phyloP scores from a whole-genome alignment of 2,888 invertebrate genomes.

The Drosophila neoperkinsi region DNA sequence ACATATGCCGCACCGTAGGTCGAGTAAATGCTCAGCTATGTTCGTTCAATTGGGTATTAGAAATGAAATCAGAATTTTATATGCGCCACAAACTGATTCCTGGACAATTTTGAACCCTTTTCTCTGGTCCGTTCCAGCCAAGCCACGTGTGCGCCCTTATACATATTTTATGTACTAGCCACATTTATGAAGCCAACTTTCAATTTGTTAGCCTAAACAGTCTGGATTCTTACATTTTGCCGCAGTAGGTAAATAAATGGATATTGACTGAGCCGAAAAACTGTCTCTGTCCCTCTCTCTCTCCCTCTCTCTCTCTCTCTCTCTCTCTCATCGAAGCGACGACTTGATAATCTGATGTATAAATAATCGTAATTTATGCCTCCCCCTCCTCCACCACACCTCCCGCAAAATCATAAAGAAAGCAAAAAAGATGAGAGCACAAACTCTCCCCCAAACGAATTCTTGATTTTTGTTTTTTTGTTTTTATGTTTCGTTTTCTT shows the following conservation, averaged over 20 bases:
- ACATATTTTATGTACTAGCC: constrained; percentile 59
- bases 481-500: background rate
- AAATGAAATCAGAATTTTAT: constrained; percentile 56
- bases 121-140: constrained; percentile 13
- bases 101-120: constrained; percentile 48
- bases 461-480: background rate
- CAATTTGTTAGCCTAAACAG: constrained; percentile 4
- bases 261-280: constrained; percentile 36
- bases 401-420: background rate
- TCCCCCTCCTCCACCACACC: constrained; percentile 36
- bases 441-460: constrained; percentile 7
- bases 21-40: constrained; percentile 17
- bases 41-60: constrained; percentile 1
- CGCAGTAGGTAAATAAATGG: constrained; percentile 27
- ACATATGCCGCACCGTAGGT: constrained; percentile 7
- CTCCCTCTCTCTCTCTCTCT: background rate
- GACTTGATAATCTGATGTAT: constrained; percentile 67
- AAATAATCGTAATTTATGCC: constrained; percentile 78
- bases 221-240: constrained; percentile 6
- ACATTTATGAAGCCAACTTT: constrained; percentile 39
- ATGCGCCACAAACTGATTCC: constrained; percentile 18
- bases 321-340: constrained; percentile 41
- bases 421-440: constrained; percentile 26
- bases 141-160: constrained; percentile 64
- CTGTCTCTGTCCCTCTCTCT: background rate